Evolutionary conservation across 2,113 vertebrate genomes (phyloP).

Genomic region (Stegastes partitus): DNA sequence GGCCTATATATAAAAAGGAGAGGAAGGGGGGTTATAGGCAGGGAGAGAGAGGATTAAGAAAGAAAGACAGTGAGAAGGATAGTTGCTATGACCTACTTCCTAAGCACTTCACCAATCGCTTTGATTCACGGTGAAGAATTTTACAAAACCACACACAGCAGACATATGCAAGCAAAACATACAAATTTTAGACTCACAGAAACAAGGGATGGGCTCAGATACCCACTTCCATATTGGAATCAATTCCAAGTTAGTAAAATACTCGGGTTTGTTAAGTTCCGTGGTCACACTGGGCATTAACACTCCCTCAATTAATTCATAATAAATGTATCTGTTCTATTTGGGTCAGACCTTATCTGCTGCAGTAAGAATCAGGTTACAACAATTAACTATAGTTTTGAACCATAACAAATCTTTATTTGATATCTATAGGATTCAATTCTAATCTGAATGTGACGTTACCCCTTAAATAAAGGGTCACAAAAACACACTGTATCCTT

Average conservation of each 20-base stretch:
- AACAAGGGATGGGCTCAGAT: not conserved
- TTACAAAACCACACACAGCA: not conserved
- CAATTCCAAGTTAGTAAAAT: not conserved
- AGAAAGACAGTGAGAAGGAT: slow-evolving; percentile 33
- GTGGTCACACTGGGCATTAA: no score
- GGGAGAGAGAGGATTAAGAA: slow-evolving; percentile 50
- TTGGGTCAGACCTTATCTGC: not conserved
- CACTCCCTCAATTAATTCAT: not conserved
- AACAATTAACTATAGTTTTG: no score
- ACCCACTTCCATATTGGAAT: not conserved
- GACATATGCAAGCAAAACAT: not conserved
- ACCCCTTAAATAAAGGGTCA: no score
- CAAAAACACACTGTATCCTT: no score
- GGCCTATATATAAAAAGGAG: slow-evolving; percentile 18
- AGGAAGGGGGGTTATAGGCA: slow-evolving; percentile 15
- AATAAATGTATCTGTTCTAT: not conserved
- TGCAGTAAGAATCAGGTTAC: not conserved
- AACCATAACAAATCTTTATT: no score
- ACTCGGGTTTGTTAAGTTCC: no score
- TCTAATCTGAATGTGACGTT: no score
- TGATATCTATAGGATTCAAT: no score
- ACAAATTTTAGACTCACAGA: not conserved
- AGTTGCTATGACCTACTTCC: slow-evolving; percentile 77
- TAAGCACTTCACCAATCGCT: slow-evolving; percentile 56
- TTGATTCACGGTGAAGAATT: slow-evolving; percentile 47